A percentile compares a stretch with the other conserved stretches of the same genome.
phyloP scores from a whole-genome alignment of 2,888 invertebrate genomes.

The Zhuqinia jingwanae region DNA sequence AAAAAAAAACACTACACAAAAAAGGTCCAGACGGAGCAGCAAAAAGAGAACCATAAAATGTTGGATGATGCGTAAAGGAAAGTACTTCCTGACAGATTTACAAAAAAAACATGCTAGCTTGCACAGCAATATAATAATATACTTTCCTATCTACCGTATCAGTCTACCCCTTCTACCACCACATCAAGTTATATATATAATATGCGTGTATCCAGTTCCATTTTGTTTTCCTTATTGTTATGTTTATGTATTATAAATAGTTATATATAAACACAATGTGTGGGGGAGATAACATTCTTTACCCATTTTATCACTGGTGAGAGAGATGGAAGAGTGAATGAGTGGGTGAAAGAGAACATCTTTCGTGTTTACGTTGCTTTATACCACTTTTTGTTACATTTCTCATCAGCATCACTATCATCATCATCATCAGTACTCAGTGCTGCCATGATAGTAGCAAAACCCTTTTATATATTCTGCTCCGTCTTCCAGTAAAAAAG shows the following conservation, averaged over 20 bases:
- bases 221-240: background rate
- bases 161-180: background rate
- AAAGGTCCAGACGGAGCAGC: background rate
- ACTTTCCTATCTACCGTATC: background rate
- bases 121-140: too few species aligned
- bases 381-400: conserved; percentile 40
- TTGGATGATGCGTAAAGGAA: conserved; percentile 51
- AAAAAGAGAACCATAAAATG: conserved; percentile 30
- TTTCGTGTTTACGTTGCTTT: conserved; percentile 1
- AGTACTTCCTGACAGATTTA: conserved; percentile 56
- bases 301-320: conserved; percentile 1
- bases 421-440: background rate
- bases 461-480: too few species aligned
- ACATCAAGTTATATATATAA: too few species aligned
- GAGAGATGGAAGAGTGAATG: conserved; percentile 24
- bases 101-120: conserved; percentile 40
- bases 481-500: background rate
- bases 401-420: conserved; percentile 7
- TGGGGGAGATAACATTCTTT: conserved; percentile 2
- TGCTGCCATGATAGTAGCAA: too few species aligned
- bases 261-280: background rate
- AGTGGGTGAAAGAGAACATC: conserved; percentile 42
- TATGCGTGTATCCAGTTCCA: too few species aligned
- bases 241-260: background rate
- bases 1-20: background rate